phyloP scores from a whole-genome alignment of 2,888 invertebrate genomes.

The Amphiduros pacificus region DNA sequence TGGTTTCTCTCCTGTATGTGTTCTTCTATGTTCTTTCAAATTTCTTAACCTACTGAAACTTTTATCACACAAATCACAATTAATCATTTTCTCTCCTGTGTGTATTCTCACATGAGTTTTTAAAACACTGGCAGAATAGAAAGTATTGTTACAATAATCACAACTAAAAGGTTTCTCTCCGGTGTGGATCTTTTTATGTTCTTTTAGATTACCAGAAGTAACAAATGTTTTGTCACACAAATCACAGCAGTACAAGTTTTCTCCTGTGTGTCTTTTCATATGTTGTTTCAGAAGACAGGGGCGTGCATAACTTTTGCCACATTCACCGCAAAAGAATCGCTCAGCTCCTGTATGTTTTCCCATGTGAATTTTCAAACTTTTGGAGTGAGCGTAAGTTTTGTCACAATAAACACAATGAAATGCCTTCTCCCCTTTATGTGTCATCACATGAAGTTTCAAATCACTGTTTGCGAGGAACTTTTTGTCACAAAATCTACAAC shows the following conservation, averaged over 20 bases:
- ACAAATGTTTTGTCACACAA: neutral
- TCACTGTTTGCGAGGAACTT: too few species aligned
- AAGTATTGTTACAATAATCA: neutral
- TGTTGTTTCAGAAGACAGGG: neutral
- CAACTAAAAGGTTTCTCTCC: conserved; percentile 5
- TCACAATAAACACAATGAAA: too few species aligned
- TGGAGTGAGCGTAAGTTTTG: too few species aligned
- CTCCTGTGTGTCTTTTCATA: conserved; percentile 1
- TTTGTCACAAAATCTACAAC: too few species aligned
- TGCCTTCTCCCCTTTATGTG: too few species aligned
- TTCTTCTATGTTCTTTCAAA: neutral
- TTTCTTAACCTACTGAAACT: neutral
- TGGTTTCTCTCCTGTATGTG: conserved; percentile 7
- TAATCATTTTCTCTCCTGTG: conserved; percentile 7
- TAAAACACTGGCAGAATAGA: neutral
- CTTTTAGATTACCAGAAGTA: neutral
- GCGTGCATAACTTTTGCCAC: neutral
- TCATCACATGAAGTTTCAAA: too few species aligned
- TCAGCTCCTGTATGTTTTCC: too few species aligned
- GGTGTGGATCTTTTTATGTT: neutral
- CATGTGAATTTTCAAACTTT: too few species aligned
- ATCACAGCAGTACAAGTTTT: neutral
- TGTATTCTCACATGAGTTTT: neutral
- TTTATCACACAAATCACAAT: conserved; percentile 2
- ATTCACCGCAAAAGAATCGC: too few species aligned